Percentiles rank a stretch among this genome's conserved stretches.
These are phyloP conservation scores for Andinoacara biseriatus DNA, from an alignment of 2,113 vertebrate genomes.

Conservation along the genomic window DNA sequence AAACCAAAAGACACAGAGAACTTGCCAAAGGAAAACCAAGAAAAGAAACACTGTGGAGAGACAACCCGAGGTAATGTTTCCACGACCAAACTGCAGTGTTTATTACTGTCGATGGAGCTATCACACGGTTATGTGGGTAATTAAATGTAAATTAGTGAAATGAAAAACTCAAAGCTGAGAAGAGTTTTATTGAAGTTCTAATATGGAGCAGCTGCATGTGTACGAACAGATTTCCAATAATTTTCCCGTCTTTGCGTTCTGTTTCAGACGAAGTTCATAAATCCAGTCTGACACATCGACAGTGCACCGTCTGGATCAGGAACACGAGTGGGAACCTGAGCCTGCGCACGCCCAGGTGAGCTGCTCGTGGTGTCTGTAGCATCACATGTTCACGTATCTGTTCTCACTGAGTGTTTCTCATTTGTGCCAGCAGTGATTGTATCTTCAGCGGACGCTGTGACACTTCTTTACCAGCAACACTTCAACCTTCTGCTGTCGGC, in stretches of 20 bases:
- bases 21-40: not conserved
- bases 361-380: not conserved
- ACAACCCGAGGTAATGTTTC: not conserved
- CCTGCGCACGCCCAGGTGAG: not conserved
- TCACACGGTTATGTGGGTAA: not conserved
- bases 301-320: not conserved
- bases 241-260: not conserved
- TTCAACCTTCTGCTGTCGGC: not conserved
- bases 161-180: not conserved
- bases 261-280: not conserved
- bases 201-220: not conserved
- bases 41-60: not conserved
- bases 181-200: not conserved
- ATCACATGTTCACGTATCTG: not conserved
- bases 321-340: not conserved
- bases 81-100: no score
- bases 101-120: not conserved
- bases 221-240: not conserved
- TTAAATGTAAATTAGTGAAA: not conserved
- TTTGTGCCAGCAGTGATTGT: not conserved
- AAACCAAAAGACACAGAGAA: not conserved
- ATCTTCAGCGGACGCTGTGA: not conserved
- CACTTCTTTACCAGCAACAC: not conserved
- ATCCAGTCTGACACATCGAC: not conserved
- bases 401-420: not conserved